Base-by-base conservation (phyloP, 2,797 vertebrate genomes). In the Australoheros facetus region DNA sequence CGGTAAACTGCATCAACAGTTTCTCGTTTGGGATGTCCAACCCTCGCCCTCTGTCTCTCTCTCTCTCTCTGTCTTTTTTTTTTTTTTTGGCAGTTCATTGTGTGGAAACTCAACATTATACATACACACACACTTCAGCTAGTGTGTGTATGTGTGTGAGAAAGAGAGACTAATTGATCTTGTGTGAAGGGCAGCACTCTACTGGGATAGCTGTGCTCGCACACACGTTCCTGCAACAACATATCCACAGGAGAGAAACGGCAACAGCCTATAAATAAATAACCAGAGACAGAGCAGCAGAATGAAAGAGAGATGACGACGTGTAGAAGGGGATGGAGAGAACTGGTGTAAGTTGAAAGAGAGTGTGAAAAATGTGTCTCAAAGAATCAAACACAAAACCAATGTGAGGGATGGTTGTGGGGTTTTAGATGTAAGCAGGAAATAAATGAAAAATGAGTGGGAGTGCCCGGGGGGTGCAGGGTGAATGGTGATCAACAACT, bases 231-330 rank as follows among this genome's bases (percentile, higher is more conserved):
- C 57, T 1, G 48, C 60, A 79, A 45, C 73, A 85, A 54, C 82
- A 69, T 73, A 78, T 74, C 86, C 78, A 78, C 89, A 81, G 74
- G 78, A 85, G 90, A 85, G 81, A 83, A 80, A 59, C 71, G 3
- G 26, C 79, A 85, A 48, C 73, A 71, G 64, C 79, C 75, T 71
- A 88, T 91, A 87, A 90, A 91, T 91, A 90, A 91, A 86, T 87
- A 90, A 89, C 4, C 59, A 85, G 51, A 78, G 59, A 60, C 8
- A 4, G 83, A 81, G 83, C 71, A 39, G 48, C 75, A 87, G 79
- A 80, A 75, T 75, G 71, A 79, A 73, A 48, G 56, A 82, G 75
- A 85, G 74, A 58, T 55, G 53, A 48, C 37, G 56, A 82, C 58
- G 71, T 62, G 79, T 78, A 70, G 60, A 60, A 45, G 26, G 66